Percentiles rank a stretch among this genome's conserved stretches.
Conservation (phyloP, 2,888 invertebrate genomes). For the Girardia tigrina region DNA sequence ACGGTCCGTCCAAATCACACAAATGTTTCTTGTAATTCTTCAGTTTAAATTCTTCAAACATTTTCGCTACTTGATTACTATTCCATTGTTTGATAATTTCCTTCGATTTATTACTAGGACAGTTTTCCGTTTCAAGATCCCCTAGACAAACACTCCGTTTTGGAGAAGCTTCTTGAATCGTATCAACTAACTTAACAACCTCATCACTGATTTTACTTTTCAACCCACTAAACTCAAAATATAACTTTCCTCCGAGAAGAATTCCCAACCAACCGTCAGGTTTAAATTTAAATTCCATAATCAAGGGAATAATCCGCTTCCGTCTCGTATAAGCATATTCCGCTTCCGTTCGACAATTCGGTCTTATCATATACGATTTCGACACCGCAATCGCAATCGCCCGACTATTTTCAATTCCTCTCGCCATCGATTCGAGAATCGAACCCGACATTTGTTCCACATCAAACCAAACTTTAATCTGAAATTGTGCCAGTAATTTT, state of each 20-base stretch:
- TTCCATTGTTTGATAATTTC: background rate
- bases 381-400: background rate
- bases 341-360: background rate
- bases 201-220: background rate
- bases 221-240: background rate
- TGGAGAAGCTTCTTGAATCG: background rate
- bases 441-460: background rate
- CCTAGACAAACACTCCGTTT: too few species aligned
- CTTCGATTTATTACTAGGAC: background rate
- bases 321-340: background rate
- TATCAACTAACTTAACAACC: background rate
- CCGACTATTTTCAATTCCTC: background rate
- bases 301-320: background rate
- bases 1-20: background rate
- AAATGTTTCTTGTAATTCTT: background rate
- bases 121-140: background rate
- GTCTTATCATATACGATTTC: background rate
- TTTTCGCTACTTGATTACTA: background rate
- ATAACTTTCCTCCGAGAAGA: background rate
- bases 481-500: background rate
- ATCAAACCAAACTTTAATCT: background rate
- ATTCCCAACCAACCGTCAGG: background rate
- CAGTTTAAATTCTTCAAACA: background rate
- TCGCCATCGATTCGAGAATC: background rate
- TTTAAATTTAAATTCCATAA: background rate